Evolutionary conservation across 2,113 vertebrate genomes (phyloP), one percentile per base, ranked within the genome.

Genomic region (Clarias macrocephalus): DNA sequence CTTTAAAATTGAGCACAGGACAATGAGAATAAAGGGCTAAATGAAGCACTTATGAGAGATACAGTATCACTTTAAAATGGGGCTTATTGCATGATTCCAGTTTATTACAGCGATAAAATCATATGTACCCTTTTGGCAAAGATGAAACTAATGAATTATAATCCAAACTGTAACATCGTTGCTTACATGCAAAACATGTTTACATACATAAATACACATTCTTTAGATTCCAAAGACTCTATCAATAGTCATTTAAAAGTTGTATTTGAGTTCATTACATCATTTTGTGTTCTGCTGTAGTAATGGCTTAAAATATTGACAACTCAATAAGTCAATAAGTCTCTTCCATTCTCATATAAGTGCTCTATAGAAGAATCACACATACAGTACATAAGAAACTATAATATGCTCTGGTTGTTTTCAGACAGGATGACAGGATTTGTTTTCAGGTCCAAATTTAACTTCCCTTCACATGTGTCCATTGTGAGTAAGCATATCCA

Each of bases 241-340:
- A 84, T 84, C 28, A 76, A 52, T 77, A 25, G 37, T 30, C 25
- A 62, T 70, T 54, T 70, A 83, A 84, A 84, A 18, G 3, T 18
- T 76, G 3, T 28, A 28, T 42, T 84, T 33, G 52, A 84, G 25
- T 42, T 8, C 6, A n/a, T 85, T 52, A 11, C 76, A n/a, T 23
- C 52, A n/a, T 52, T 60, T 60, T 52, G 56, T 28, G 15, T 77
- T 85, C 13, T 85, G 72, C 10, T 85, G 10, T 56, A 79, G 25
- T 33, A 11, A 59, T 16, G 10, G 25, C 19, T 54, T 52, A 65
- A 77, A 63, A 76, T 52, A 42, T 63, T 52, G 62, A 85, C 56
- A 23, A 25, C 30, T 23, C 21, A 54, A 54, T 77, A 85, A 54
- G 37, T 25, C 16, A 85, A 63, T 57, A 19, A 15, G 33, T 75